Evolutionary conservation across 2,113 vertebrate species (phyloP).

Genomic region (Loxodonta africana): DNA sequence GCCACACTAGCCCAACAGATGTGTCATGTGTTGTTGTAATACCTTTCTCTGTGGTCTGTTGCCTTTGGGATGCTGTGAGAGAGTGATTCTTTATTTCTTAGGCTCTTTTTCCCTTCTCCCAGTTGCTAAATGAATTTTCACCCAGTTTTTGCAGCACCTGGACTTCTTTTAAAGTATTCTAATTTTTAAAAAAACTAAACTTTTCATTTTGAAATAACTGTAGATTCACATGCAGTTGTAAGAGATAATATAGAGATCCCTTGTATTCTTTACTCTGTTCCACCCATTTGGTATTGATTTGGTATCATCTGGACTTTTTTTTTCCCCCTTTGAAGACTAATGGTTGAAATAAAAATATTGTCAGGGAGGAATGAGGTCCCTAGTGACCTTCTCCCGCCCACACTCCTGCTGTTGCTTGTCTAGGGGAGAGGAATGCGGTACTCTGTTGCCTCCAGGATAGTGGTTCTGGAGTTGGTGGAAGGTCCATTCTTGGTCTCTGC

Average conservation of each 20-base stretch:
- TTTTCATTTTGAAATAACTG: background rate
- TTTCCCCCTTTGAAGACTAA: background rate
- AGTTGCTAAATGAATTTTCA: background rate
- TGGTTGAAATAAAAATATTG: background rate
- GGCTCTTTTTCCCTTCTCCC: background rate
- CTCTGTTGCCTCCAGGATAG: rapidly evolving
- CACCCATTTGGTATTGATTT: background rate
- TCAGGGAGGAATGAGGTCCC: background rate
- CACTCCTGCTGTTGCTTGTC: background rate
- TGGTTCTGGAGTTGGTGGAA: background rate
- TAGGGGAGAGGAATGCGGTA: background rate
- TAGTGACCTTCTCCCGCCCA: too few relatives aligned
- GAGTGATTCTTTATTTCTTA: background rate
- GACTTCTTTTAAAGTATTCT: background rate
- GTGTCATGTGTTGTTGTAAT: background rate
- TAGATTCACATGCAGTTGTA: background rate
- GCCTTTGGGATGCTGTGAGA: background rate
- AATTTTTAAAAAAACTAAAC: background rate
- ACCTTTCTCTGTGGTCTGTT: background rate
- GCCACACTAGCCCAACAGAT: background rate
- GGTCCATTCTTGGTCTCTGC: background rate
- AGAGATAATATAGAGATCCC: background rate
- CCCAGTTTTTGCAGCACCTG: background rate
- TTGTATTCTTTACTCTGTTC: background rate
- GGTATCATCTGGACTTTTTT: background rate